phyloP scores from a whole-genome alignment of 2,797 vertebrate species.

The Pelodytes ibericus region DNA sequence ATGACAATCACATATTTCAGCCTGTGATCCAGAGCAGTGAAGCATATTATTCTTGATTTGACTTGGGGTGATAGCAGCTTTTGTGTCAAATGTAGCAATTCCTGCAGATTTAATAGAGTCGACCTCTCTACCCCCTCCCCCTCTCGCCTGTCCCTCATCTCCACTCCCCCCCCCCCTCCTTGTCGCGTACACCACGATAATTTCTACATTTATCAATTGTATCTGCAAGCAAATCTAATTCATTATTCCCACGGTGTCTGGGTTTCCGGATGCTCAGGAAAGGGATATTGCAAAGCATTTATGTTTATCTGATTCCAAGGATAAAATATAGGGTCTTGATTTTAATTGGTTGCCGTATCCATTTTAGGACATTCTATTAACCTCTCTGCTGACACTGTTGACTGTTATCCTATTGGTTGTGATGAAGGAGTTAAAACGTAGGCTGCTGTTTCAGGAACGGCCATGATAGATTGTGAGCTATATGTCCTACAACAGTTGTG shows the following conservation, averaged over 20 bases:
- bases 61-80: constrained; percentile 62
- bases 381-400: constrained; percentile 5
- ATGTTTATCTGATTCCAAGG: constrained; percentile 47
- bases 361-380: constrained; percentile 47
- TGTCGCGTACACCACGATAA: constrained; percentile 57
- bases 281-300: constrained; percentile 46
- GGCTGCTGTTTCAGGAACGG: neutral
- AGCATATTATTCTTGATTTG: constrained; percentile 64
- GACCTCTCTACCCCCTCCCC: constrained; percentile 60
- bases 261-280: neutral
- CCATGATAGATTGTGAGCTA: constrained; percentile 22
- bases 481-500: neutral
- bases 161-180: constrained; percentile 52
- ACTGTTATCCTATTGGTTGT: neutral
- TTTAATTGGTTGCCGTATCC: constrained; percentile 52
- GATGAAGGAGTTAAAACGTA: constrained; percentile 4
- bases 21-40: constrained; percentile 58
- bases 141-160: constrained; percentile 35
- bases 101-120: constrained; percentile 68
- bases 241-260: constrained; percentile 41
- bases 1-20: constrained; percentile 58
- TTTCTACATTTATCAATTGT: constrained; percentile 61
- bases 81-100: constrained; percentile 68
- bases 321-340: constrained; percentile 40
- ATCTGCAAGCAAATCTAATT: constrained; percentile 55